Evolutionary conservation across 2,888 invertebrate genomes (phyloP).

Genomic region (Vanessa cardui): DNA sequence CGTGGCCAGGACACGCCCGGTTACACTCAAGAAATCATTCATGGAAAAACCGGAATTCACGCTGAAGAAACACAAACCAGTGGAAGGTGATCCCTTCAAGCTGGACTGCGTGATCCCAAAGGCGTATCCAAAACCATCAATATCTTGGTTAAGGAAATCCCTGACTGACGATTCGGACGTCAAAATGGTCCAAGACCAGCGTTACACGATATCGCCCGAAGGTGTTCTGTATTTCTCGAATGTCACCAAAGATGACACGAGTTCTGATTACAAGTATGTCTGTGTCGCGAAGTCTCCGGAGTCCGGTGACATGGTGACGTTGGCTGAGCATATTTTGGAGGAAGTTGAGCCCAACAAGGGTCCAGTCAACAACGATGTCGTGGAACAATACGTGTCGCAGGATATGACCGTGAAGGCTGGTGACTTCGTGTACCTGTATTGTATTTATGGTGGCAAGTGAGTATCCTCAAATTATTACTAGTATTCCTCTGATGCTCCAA

Average conservation of each 20-base stretch:
- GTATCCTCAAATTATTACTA: conserved; percentile 40
- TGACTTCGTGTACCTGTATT: conserved; percentile 58
- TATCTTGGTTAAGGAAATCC: conserved; percentile 59
- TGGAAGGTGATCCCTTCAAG: conserved; percentile 62
- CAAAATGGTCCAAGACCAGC: conserved; percentile 47
- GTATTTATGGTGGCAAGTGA: conserved; percentile 72
- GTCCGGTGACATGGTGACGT: conserved; percentile 47
- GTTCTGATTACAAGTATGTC: conserved; percentile 54
- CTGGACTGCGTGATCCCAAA: conserved; percentile 61
- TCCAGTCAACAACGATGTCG: conserved; percentile 51
- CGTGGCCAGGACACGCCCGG: conserved; percentile 54
- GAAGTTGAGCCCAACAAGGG: conserved; percentile 36
- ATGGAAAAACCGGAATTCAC: conserved; percentile 49
- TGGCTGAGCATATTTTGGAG: conserved; percentile 62
- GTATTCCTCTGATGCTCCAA: not conserved
- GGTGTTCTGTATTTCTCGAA: conserved; percentile 66
- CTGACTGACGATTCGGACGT: conserved; percentile 42
- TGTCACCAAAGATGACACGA: conserved; percentile 56
- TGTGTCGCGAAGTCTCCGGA: conserved; percentile 62
- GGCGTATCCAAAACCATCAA: conserved; percentile 61
- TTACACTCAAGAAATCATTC: conserved; percentile 53
- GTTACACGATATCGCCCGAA: conserved; percentile 61
- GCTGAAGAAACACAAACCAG: conserved; percentile 54
- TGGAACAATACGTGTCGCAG: conserved; percentile 58
- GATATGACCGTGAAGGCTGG: conserved; percentile 57